phyloP scores from a whole-genome alignment of 2,888 invertebrate species.

The Drosophila trichaetosa region DNA sequence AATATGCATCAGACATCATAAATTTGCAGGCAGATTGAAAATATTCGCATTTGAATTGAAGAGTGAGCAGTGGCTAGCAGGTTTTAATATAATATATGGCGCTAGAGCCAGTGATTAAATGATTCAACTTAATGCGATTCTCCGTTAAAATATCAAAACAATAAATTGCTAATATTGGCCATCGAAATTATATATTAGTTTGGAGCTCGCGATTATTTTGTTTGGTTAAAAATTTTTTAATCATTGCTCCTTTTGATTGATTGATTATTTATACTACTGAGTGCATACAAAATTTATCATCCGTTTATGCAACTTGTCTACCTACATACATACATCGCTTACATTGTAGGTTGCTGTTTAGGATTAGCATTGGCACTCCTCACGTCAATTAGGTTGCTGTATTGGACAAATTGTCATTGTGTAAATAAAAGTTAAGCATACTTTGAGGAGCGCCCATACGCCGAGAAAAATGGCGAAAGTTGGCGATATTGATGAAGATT shows the following conservation, averaged over 20 bases:
- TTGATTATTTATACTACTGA: neutral
- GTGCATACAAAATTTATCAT: neutral
- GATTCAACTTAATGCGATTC: neutral
- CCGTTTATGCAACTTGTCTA: neutral
- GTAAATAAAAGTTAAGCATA: neutral
- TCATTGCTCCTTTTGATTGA: neutral
- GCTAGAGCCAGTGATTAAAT: neutral
- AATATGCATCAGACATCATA: slow-evolving; percentile 60
- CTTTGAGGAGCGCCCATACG: neutral
- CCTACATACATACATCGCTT: too few relatives aligned
- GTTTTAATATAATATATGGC: slow-evolving; percentile 9
- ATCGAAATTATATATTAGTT: neutral
- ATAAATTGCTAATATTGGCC: neutral
- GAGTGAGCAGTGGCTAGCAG: neutral
- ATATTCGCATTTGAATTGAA: slow-evolving; percentile 44
- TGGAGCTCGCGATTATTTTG: neutral
- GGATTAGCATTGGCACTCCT: neutral
- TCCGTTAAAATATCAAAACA: neutral
- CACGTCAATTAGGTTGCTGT: neutral
- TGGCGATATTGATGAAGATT: neutral
- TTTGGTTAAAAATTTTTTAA: neutral
- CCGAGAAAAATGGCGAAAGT: neutral
- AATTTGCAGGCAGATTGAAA: slow-evolving; percentile 41
- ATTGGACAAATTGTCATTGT: neutral
- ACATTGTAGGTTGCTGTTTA: neutral